These are phyloP conservation scores for Ephydatia muelleri DNA, from an alignment of 37 sponge, comb jelly and placozoan genomes.

Conservation along the genomic window DNA sequence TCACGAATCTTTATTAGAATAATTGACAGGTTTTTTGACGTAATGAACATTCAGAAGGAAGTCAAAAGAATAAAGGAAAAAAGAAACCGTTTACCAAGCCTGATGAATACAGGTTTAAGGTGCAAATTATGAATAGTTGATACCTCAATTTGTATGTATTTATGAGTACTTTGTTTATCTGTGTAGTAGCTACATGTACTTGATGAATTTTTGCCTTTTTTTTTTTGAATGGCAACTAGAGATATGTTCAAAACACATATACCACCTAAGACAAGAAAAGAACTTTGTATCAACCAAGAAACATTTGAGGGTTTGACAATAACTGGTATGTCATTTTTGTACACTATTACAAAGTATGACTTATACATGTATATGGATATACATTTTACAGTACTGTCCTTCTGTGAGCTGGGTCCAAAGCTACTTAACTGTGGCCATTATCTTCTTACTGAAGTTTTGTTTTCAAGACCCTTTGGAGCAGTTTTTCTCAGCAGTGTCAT, in stretches of 20 bases:
- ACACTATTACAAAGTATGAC: too few relatives aligned
- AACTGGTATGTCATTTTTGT: background rate
- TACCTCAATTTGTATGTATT: background rate
- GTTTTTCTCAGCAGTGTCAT: background rate
- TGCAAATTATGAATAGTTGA: background rate
- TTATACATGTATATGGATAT: too few relatives aligned
- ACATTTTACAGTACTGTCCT: too few relatives aligned
- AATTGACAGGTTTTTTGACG: slow-evolving; percentile 30
- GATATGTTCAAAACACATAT: background rate
- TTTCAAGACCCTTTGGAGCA: background rate
- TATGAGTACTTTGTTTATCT: too few relatives aligned
- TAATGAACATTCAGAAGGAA: slow-evolving; percentile 3
- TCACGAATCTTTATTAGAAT: slow-evolving; percentile 18
- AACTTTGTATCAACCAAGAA: background rate
- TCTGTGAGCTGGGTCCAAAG: slow-evolving; percentile 11
- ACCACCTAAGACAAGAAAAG: background rate
- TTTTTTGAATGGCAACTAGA: slow-evolving; percentile 17
- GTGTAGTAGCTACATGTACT: background rate
- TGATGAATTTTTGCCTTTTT: slow-evolving; percentile 3
- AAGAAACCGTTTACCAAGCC: background rate
- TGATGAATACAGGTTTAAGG: slow-evolving; percentile 21
- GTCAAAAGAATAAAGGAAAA: slow-evolving; percentile 2
- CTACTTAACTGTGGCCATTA: too few relatives aligned
- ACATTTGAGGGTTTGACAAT: slow-evolving; percentile 6
- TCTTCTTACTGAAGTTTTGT: slow-evolving; percentile 1